phyloP scores from a whole-genome alignment of 2,797 vertebrate species.

The Miichthys miiuy region DNA sequence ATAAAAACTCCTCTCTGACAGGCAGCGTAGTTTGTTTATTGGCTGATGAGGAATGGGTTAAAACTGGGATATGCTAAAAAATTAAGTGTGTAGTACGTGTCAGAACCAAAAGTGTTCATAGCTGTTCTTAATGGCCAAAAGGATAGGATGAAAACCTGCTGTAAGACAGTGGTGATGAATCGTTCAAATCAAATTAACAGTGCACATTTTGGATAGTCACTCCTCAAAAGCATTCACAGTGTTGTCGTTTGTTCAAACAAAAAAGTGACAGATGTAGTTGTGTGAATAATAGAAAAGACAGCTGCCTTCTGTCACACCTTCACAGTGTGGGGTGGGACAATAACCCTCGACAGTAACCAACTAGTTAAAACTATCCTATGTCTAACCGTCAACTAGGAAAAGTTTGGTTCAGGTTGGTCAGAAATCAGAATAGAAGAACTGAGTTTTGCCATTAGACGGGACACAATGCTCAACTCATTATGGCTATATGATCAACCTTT shows the following conservation, averaged over 20 bases:
- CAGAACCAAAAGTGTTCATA: not conserved
- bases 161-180: not conserved
- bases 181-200: not conserved
- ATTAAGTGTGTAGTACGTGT: not conserved
- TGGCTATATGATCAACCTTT: not conserved
- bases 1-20: not conserved
- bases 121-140: not conserved
- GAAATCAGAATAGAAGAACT: not conserved
- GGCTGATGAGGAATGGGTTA: not conserved
- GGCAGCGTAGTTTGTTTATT: not conserved
- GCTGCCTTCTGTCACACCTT: not conserved
- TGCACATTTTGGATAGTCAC: not conserved
- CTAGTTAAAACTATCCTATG: not conserved
- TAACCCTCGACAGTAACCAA: not conserved
- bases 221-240: not conserved
- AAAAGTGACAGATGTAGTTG: not conserved
- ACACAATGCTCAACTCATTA: no score
- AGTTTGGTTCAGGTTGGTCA: not conserved
- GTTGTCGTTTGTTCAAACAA: no score
- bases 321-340: no score
- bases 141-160: not conserved
- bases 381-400: not conserved
- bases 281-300: not conserved
- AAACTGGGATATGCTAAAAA: not conserved
- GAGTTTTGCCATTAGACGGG: not conserved